Percentiles rank a stretch among this genome's conserved stretches.
phyloP scores from a whole-genome alignment of 2,113 vertebrate species.

The Picathartes gymnocephalus region DNA sequence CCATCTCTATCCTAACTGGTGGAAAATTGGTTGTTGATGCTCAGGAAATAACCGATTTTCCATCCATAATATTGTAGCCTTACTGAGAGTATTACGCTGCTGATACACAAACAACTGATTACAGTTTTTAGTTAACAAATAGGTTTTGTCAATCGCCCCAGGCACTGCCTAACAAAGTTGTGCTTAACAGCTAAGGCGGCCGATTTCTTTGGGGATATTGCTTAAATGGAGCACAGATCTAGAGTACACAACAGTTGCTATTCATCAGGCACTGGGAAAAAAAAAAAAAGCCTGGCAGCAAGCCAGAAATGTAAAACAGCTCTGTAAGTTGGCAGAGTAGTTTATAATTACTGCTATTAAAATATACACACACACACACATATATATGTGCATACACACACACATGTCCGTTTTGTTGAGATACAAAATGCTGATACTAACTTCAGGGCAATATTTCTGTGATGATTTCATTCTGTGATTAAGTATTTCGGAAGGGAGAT shows the following conservation, averaged over 20 bases:
- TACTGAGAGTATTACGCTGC: neutral
- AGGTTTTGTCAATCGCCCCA: constrained; percentile 48
- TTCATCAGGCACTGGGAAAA: constrained; percentile 67
- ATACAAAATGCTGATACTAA: constrained; percentile 63
- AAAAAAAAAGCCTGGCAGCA: constrained; percentile 52
- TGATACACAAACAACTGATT: constrained; percentile 68
- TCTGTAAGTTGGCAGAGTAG: constrained; percentile 74
- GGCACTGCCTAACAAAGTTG: constrained; percentile 58
- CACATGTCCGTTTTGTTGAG: constrained; percentile 65
- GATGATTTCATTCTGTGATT: constrained; percentile 73
- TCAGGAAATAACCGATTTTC: constrained; percentile 77
- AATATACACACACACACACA: neutral
- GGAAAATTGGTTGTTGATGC: constrained; percentile 74
- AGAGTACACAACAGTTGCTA: constrained; percentile 64
- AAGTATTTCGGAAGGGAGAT: constrained; percentile 72
- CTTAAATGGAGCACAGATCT: constrained; percentile 64
- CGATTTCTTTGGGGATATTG: constrained; percentile 64
- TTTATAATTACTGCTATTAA: constrained; percentile 80
- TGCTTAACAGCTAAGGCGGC: constrained; percentile 68
- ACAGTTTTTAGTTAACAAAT: constrained; percentile 66
- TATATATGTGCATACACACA: neutral
- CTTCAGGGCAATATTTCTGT: constrained; percentile 66
- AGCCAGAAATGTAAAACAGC: constrained; percentile 76
- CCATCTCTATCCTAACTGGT: constrained; percentile 68
- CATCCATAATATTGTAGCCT: constrained; percentile 65